Evolutionary conservation across 2,888 invertebrate genomes (phyloP).

Genomic region (Lottia gigantea): DNA sequence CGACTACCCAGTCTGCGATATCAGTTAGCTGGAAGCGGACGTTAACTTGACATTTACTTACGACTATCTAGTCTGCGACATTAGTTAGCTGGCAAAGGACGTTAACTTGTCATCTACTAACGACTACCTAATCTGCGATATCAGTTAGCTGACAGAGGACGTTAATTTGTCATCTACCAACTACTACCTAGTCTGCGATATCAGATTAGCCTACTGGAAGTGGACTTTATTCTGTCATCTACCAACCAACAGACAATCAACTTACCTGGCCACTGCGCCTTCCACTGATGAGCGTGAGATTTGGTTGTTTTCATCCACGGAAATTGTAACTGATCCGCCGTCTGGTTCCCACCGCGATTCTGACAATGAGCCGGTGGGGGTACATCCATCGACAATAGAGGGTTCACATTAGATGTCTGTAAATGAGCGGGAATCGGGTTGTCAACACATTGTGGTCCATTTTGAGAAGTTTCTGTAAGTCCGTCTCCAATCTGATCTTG

Average conservation of each 20-base stretch:
- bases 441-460: neutral
- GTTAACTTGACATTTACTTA: no score
- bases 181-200: no score
- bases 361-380: conserved; percentile 36
- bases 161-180: no score
- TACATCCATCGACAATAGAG: conserved; percentile 8
- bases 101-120: no score
- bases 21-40: no score
- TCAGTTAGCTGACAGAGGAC: no score
- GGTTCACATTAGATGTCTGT: neutral
- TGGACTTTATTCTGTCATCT: no score
- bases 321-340: conserved; percentile 54
- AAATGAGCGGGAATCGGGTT: conserved; percentile 13
- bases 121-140: no score
- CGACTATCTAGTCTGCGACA: no score
- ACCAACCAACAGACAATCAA: neutral
- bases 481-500: neutral
- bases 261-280: conserved; percentile 66
- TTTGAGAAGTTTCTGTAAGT: neutral
- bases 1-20: no score
- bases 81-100: no score
- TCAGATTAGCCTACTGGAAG: no score
- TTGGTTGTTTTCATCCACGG: conserved; percentile 68
- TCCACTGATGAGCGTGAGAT: conserved; percentile 67
- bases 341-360: conserved; percentile 28